These are phyloP conservation scores for Entelurus aequoreus DNA, from an alignment of 2,113 vertebrate species.

Conservation along the genomic window DNA sequence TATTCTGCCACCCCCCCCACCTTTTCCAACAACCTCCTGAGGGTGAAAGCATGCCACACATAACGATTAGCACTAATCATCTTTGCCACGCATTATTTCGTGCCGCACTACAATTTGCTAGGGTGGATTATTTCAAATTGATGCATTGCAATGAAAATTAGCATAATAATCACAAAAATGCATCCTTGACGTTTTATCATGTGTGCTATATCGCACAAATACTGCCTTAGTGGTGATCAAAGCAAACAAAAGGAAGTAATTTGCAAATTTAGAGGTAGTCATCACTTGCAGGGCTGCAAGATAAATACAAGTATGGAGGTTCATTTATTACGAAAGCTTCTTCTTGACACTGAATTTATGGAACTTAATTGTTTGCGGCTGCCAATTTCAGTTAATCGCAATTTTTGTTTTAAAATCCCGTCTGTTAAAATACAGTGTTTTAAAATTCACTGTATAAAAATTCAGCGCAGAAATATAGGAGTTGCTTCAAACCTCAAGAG, in stretches of 20 bases:
- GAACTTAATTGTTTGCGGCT: too few species aligned
- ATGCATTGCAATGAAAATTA: background rate
- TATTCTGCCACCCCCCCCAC: slow-evolving; percentile 19
- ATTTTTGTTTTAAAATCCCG: too few species aligned
- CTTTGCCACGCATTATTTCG: slow-evolving; percentile 3
- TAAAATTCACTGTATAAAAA: too few species aligned
- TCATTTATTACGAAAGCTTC: too few species aligned
- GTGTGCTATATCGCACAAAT: background rate
- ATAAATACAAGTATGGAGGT: slow-evolving; percentile 15
- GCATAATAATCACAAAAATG: background rate
- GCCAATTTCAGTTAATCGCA: too few species aligned
- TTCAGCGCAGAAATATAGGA: too few species aligned
- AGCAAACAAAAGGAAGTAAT: background rate
- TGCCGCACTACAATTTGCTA: background rate
- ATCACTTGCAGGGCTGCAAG: slow-evolving; percentile 4
- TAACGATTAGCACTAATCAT: slow-evolving; percentile 37
- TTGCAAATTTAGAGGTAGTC: slow-evolving; percentile 1
- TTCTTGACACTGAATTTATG: too few species aligned
- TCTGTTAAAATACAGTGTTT: too few species aligned
- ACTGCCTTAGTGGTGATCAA: background rate
- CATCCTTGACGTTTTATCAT: background rate
- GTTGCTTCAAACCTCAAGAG: too few species aligned
- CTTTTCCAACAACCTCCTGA: slow-evolving; percentile 14
- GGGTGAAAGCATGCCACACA: slow-evolving; percentile 37
- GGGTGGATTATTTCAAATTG: background rate